A percentile compares a stretch with the other conserved stretches of the same genome.
phyloP scores from a whole-genome alignment of 2,113 vertebrate species.

The Gambusia holbrooki region DNA sequence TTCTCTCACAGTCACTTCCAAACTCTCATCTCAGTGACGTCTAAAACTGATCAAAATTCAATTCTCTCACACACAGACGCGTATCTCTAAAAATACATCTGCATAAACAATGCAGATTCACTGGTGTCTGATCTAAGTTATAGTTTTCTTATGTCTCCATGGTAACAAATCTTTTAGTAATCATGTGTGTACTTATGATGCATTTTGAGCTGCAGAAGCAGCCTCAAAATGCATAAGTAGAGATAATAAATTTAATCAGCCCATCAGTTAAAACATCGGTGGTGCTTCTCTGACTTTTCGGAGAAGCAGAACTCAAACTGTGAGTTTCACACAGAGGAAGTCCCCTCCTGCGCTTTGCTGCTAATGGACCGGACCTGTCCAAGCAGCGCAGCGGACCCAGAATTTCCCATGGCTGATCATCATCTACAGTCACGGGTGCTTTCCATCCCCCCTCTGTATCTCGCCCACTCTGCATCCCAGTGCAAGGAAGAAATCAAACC shows the following conservation, averaged over 20 bases:
- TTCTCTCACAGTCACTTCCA: conserved; percentile 37
- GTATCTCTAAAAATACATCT: not conserved
- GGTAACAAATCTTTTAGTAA: not conserved
- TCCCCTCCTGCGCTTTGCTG: conserved; percentile 23
- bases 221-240: not conserved
- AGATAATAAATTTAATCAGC: not conserved
- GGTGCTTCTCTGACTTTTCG: conserved; percentile 9
- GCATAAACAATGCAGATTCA: not conserved
- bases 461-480: conserved; percentile 55
- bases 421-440: conserved; percentile 65
- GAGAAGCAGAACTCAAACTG: conserved; percentile 17
- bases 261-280: conserved; percentile 4
- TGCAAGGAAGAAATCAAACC: conserved; percentile 76
- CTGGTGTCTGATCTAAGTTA: not conserved
- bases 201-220: not conserved
- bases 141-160: too few relatives aligned
- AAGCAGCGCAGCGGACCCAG: conserved; percentile 28
- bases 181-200: not conserved
- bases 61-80: not conserved
- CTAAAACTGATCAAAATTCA: not conserved
- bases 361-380: conserved; percentile 66
- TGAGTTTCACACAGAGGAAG: conserved; percentile 53
- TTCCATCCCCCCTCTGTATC: conserved; percentile 41
- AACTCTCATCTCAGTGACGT: not conserved
- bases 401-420: conserved; percentile 76